A percentile compares a stretch with the other conserved stretches of the same genome.
These are phyloP conservation scores for Pollenia labialis DNA, from an alignment of 2,888 invertebrate species.

Conservation along the genomic window DNA sequence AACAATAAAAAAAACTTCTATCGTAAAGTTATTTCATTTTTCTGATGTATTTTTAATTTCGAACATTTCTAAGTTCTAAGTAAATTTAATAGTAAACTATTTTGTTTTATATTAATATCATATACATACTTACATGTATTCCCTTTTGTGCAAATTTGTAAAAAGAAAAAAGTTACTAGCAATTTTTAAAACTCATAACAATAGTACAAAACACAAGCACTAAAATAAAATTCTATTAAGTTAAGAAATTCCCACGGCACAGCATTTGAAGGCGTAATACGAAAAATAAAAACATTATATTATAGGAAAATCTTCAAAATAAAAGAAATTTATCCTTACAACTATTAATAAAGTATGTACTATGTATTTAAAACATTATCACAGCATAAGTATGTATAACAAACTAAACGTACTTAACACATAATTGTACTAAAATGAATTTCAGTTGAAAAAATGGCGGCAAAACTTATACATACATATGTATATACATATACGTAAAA, in stretches of 20 bases:
- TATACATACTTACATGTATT: too few relatives aligned
- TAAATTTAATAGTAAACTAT: too few relatives aligned
- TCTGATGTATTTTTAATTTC: background rate
- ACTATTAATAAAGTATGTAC: background rate
- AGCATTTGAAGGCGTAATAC: background rate
- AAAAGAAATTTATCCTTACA: background rate
- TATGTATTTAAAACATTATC: slow-evolving; percentile 17
- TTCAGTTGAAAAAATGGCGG: slow-evolving; percentile 28
- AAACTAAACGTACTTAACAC: slow-evolving; percentile 45
- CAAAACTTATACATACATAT: slow-evolving; percentile 12
- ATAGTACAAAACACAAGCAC: background rate
- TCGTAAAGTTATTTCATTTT: background rate
- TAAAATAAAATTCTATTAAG: slow-evolving; percentile 15
- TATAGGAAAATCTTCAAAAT: background rate
- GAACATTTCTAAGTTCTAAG: too few relatives aligned
- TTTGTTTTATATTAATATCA: too few relatives aligned
- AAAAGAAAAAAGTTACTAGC: too few relatives aligned
- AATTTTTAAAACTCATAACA: too few relatives aligned
- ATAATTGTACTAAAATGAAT: slow-evolving; percentile 39
- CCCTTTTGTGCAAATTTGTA: too few relatives aligned
- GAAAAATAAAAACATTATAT: background rate
- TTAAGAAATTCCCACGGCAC: background rate
- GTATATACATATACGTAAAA: background rate
- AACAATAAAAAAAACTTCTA: background rate
- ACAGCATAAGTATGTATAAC: slow-evolving; percentile 37